Base-by-base conservation (phyloP, 2,888 invertebrate genomes). In the Synergus japonicus region DNA sequence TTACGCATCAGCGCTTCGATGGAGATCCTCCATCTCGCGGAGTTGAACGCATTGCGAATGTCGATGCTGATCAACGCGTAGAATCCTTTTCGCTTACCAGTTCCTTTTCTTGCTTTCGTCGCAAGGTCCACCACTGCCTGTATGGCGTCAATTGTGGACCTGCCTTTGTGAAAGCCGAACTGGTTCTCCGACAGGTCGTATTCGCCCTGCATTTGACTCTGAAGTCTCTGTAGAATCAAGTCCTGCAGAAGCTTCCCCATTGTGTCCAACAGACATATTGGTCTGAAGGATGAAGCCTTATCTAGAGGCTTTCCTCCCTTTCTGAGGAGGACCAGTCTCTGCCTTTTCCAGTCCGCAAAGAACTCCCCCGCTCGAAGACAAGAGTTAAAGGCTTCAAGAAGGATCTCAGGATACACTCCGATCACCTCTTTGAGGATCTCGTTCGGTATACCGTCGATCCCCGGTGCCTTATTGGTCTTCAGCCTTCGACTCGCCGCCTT, bases 211-310 rank as follows among this genome's bases (percentile, higher is more conserved):
- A 83, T 60, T 44, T 78, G 73, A 8, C 13, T 73, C 29, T 76
- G 67, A 1, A 83, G 12, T 12, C 15, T 76, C 37, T 77, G 69
- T 10, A 46, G 44, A 46, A 46, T 46, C 44, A 2, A 83, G 13
- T 64, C 77, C 78, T 12, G 22, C 13, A 79, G 13, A 78, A 79
- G 58, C 22, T 82, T 81, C 15, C 81, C 77, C 15, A 63, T n/a
- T 22, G 63, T 0, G 82, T 22, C 22, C 22, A 22, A 22, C 22
- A 22, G 22, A 22, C 22, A 22, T 22, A 22, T 22, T 22, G 22
- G 83, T 12, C 82, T 43, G 29, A 82, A 82, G 0, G 79, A 81
- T 22, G 79, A 81, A 10, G 78, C 76, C n/a, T 83, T 76, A 41
- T 80, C 49, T 18, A 81, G 44, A 15, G 82, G 77, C 18, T 84